Base-by-base conservation (phyloP, 1,140 invertebrate species). In the Halesus radiatus region DNA sequence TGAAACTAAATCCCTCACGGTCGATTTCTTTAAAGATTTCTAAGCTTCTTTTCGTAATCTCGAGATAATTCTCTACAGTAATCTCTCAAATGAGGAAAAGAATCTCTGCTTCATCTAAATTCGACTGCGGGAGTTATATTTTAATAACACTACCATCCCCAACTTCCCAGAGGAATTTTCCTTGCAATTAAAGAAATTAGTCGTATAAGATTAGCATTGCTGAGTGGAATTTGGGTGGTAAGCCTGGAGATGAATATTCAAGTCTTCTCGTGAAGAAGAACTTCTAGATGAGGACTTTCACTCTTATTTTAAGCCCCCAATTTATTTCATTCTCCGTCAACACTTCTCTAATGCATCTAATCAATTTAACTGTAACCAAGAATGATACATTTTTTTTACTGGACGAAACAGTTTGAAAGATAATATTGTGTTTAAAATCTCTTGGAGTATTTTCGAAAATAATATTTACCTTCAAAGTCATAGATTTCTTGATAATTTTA, bases 191-290 rank as follows among this genome's bases (percentile, higher is more conserved):
- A 74, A 74, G 70, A 74, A 54, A 54, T 74, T 74, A 53, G 50
- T 56, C 70, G 70, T 74, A 22, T 29, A 29, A 26, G 53, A 74
- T 74, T 74, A 74, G 53, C 70, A 74, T 74, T 29, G 22, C 53
- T 26, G n/a, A 74, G 52, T 56, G n/a, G 70, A 26, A 15, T 26
- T 15, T 13, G 52, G 15, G 52, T 15, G 2, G 52, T 74, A 74
- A 29, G 26, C 70, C 13, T n/a, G 23, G 74, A 20, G 54, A 62
- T 76, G 74, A 76, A 76, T 76, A 76, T 76, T 76, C 74, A 76
- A 76, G 50, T 60, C 10, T 62, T 23, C 52, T 77, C 45, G 32
- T 66, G 20, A 32, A 37, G 26, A 29, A 3, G 26, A 29, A 29
- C 26, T 29, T 29, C 26, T 29, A 5, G 26, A 29, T 29, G 26